Evolutionary conservation across 2,888 invertebrate species (phyloP).

Genomic region (Melanostoma scalare): DNA sequence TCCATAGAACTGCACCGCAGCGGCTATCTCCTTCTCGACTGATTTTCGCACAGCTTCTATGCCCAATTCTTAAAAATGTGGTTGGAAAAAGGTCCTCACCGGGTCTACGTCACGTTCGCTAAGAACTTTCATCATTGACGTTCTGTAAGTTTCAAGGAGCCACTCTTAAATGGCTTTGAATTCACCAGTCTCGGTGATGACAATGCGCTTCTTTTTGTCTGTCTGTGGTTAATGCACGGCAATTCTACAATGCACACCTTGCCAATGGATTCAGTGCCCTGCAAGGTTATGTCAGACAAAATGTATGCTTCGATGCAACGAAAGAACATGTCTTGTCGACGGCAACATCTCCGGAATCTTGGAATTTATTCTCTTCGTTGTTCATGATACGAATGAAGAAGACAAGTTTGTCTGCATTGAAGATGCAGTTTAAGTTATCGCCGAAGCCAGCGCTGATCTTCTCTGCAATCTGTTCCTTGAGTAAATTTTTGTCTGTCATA

Average conservation of each 20-base stretch:
- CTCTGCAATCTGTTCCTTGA: slow-evolving; percentile 99
- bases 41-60: slow-evolving; percentile 99
- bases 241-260: slow-evolving; percentile 94
- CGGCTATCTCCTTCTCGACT: slow-evolving; percentile 99
- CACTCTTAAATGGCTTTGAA: slow-evolving; percentile 99
- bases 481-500: slow-evolving; percentile 99
- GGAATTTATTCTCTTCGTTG: slow-evolving; percentile 94
- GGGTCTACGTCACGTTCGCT: slow-evolving; percentile 99
- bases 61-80: slow-evolving; percentile 99
- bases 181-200: slow-evolving; percentile 98
- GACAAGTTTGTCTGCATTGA: slow-evolving; percentile 99
- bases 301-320: slow-evolving; percentile 99
- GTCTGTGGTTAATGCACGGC: slow-evolving; percentile 98
- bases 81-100: slow-evolving; percentile 96
- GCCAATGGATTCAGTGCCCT: slow-evolving; percentile 98
- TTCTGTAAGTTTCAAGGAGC: slow-evolving; percentile 99
- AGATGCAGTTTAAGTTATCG: slow-evolving; percentile 99
- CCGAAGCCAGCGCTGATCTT: slow-evolving; percentile 99
- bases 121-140: slow-evolving; percentile 98
- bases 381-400: slow-evolving; percentile 99
- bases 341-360: slow-evolving; percentile 89
- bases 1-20: slow-evolving; percentile 99
- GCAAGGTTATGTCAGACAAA: slow-evolving; percentile 99
- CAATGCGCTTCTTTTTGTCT: slow-evolving; percentile 98
- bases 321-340: slow-evolving; percentile 99